A percentile compares a stretch with the other conserved stretches of the same genome.
Conservation (phyloP, 92 coral and sea anemone genomes). For the Micromussa lordhowensis region DNA sequence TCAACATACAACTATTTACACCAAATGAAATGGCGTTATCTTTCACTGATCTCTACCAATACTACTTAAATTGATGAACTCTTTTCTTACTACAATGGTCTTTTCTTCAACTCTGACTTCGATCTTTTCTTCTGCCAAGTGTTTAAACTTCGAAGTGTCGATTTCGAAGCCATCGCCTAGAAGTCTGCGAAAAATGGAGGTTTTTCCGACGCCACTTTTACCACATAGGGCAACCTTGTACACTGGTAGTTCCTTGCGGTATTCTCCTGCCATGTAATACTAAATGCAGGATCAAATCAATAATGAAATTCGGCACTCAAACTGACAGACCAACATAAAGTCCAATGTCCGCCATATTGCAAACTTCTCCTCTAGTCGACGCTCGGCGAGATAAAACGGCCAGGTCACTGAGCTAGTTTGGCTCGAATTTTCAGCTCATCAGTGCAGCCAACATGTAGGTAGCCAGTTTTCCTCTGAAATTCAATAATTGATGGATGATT, state of each 20-base stretch:
- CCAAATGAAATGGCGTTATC: not conserved
- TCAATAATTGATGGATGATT: not conserved
- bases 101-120: slow-evolving; percentile 17
- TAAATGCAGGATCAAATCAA: not conserved
- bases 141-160: slow-evolving; percentile 19
- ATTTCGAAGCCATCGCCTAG: slow-evolving; percentile 41
- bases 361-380: slow-evolving; percentile 3
- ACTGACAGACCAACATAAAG: not conserved
- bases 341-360: not conserved
- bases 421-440: not conserved
- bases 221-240: slow-evolving; percentile 75
- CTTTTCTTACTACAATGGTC: slow-evolving; percentile 18
- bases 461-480: not conserved
- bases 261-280: slow-evolving; percentile 4
- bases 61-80: too few species aligned
- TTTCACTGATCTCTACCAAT: not conserved
- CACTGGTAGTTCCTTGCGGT: not conserved
- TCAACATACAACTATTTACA: too few species aligned
- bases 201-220: slow-evolving; percentile 65
- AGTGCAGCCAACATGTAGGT: not conserved
- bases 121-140: slow-evolving; percentile 30
- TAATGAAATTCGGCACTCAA: too few species aligned
- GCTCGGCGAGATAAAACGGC: not conserved
- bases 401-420: slow-evolving; percentile 14
- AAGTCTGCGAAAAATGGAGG: slow-evolving; percentile 73